phyloP scores from a whole-genome alignment of 2,113 vertebrate species.

The Paratilapia polleni region DNA sequence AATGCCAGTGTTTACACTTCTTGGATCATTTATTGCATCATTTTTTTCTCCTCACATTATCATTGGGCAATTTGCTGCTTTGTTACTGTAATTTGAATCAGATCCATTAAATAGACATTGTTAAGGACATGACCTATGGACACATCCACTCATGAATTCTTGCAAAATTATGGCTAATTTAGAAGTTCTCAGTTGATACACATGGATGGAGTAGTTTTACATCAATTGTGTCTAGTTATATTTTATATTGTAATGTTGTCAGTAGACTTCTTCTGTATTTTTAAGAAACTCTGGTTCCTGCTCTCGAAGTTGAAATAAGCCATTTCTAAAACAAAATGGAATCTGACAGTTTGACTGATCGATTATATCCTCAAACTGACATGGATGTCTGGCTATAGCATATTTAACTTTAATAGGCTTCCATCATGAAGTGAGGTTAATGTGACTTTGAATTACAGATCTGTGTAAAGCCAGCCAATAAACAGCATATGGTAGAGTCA shows the following conservation, averaged over 20 bases:
- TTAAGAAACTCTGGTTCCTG: background rate
- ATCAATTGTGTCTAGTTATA: background rate
- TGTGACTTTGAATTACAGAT: slow-evolving; percentile 28
- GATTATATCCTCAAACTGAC: background rate
- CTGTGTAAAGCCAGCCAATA: slow-evolving; percentile 12
- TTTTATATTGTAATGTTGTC: background rate
- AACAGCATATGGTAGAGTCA: slow-evolving; percentile 28
- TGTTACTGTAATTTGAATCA: slow-evolving; percentile 21
- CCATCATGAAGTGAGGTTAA: slow-evolving; percentile 11
- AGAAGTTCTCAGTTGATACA: slow-evolving; percentile 25
- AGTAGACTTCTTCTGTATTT: background rate
- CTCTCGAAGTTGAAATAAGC: background rate
- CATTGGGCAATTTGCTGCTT: slow-evolving; percentile 40
- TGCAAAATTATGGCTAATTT: slow-evolving; percentile 33
- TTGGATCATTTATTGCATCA: slow-evolving; percentile 40
- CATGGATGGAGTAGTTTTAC: slow-evolving; percentile 4
- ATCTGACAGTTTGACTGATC: slow-evolving; percentile 14
- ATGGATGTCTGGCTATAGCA: background rate
- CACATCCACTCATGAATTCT: slow-evolving; percentile 20
- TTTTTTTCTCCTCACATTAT: slow-evolving; percentile 39
- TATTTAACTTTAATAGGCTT: slow-evolving; percentile 3
- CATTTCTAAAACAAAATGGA: slow-evolving; percentile 5
- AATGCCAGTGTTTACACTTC: slow-evolving; percentile 46
- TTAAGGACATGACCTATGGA: slow-evolving; percentile 36
- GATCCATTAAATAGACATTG: slow-evolving; percentile 46